These are phyloP conservation scores for Sesia apiformis DNA, from an alignment of 2,888 invertebrate genomes.

Conservation along the genomic window DNA sequence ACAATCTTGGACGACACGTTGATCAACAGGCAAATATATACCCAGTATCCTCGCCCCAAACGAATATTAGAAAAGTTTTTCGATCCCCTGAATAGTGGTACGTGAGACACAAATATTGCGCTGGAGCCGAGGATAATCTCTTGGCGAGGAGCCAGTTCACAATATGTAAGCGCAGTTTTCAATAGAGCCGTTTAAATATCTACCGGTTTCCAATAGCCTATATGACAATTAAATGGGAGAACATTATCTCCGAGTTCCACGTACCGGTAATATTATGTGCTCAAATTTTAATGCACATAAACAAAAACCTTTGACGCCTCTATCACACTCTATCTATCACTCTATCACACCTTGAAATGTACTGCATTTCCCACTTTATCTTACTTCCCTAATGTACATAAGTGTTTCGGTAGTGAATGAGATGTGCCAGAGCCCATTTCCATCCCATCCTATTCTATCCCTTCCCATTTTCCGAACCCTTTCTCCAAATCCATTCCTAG, in stretches of 20 bases:
- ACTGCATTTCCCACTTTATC: no score
- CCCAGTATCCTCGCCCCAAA: conserved; percentile 44
- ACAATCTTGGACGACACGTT: conserved; percentile 1
- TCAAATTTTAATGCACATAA: no score
- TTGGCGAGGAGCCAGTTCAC: conserved; percentile 63
- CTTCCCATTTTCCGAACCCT: no score
- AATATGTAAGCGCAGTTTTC: conserved; percentile 57
- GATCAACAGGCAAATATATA: conserved; percentile 37
- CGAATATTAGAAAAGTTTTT: conserved; percentile 72
- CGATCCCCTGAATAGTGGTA: conserved; percentile 61
- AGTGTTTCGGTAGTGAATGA: no score
- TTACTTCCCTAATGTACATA: no score
- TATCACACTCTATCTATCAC: no score
- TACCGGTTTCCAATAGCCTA: conserved; percentile 3
- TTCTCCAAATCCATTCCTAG: no score
- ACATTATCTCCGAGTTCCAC: background rate
- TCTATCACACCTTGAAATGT: no score
- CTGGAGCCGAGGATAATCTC: conserved; percentile 49
- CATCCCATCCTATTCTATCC: no score
- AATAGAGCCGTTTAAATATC: conserved; percentile 31
- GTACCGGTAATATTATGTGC: background rate
- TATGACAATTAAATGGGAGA: conserved; percentile 5
- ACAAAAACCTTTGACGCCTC: no score
- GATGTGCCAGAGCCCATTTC: no score
- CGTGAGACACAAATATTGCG: conserved; percentile 68